Conservation (phyloP, 2,113 vertebrate genomes). For the Grantiella picta region DNA sequence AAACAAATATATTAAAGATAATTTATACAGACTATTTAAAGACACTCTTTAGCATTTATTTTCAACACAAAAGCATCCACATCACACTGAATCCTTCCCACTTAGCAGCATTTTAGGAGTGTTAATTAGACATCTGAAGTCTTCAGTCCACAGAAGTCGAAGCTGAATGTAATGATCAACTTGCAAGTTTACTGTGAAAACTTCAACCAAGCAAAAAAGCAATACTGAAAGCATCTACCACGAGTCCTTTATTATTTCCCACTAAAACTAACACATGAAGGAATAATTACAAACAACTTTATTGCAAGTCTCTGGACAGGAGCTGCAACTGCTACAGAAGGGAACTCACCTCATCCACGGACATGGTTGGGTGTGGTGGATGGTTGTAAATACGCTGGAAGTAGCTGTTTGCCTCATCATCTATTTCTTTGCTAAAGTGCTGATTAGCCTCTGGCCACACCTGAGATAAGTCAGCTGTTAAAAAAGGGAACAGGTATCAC, state of each 20-base stretch:
- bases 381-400: conserved; percentile 99
- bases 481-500: neutral
- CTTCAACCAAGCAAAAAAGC: neutral
- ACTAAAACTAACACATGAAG: neutral
- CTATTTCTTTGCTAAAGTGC: conserved; percentile 99
- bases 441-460: conserved; percentile 99
- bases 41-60: neutral
- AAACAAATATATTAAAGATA: neutral
- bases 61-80: neutral
- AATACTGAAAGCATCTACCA: neutral
- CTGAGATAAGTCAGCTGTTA: conserved; percentile 97
- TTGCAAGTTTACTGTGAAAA: neutral
- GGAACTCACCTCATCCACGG: conserved; percentile 92
- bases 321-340: neutral
- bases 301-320: neutral
- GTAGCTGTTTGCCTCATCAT: conserved; percentile 99
- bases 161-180: neutral
- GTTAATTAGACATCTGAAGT: neutral
- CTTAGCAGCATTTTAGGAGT: neutral
- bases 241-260: neutral
- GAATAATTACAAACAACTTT: neutral
- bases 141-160: neutral
- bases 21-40: neutral
- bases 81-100: neutral
- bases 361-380: conserved; percentile 98